Evolutionary conservation across 2,113 vertebrate genomes (phyloP).

Genomic region (Apaloderma vittatum): DNA sequence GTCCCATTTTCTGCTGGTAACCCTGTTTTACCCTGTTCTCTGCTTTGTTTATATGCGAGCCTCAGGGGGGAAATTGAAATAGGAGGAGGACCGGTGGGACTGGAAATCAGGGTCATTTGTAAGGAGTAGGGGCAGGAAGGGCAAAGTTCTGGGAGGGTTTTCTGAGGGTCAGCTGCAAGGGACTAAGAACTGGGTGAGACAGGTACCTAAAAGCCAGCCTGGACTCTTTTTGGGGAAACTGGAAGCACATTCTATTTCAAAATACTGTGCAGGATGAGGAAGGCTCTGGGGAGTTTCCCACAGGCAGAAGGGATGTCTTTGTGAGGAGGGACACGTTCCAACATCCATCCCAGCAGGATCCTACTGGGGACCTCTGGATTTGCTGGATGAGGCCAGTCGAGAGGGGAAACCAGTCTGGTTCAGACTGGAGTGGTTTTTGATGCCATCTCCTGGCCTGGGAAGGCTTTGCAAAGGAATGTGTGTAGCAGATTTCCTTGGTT

Average conservation of each 20-base stretch:
- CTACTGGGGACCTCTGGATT: not conserved
- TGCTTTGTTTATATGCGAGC: not conserved
- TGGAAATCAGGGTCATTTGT: not conserved
- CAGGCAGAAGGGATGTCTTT: not conserved
- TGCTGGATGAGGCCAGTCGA: not conserved
- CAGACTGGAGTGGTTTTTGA: not conserved
- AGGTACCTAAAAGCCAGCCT: not conserved
- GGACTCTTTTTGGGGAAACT: not conserved
- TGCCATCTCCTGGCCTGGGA: constrained; percentile 40
- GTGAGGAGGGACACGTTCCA: accelerated
- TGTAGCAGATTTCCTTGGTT: not conserved
- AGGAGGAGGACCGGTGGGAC: constrained; percentile 16
- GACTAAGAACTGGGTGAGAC: accelerated
- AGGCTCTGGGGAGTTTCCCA: not conserved
- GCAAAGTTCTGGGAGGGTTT: not conserved
- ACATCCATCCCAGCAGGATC: not conserved
- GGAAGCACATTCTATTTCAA: not conserved
- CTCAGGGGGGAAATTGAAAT: constrained; percentile 8
- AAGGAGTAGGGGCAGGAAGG: constrained; percentile 18
- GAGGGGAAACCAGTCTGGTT: not conserved
- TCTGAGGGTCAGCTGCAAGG: not conserved
- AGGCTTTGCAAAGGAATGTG: not conserved
- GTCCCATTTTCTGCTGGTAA: not conserved
- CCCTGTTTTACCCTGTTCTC: not conserved
- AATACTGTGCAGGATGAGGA: accelerated